Percentiles rank a stretch among this genome's conserved stretches.
These are phyloP conservation scores for Tragopan temminckii DNA, from an alignment of 2,797 vertebrate species.

Conservation along the genomic window DNA sequence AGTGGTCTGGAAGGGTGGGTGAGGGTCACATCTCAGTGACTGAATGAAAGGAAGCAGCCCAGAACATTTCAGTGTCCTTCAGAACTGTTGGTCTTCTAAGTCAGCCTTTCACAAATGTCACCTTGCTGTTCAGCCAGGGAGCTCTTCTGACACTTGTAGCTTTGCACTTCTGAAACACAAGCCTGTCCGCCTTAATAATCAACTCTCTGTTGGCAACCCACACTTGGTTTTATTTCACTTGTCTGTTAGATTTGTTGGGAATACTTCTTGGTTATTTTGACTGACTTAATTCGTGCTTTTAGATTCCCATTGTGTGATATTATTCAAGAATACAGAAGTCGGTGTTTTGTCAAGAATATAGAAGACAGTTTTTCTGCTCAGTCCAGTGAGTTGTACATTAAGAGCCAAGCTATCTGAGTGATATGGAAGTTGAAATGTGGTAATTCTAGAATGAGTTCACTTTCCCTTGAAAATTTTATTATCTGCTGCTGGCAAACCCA, in stretches of 20 bases:
- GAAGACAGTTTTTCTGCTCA: background rate
- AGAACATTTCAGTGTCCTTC: background rate
- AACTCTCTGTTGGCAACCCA: background rate
- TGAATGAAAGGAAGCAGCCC: slow-evolving; percentile 13
- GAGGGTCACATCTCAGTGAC: slow-evolving; percentile 28
- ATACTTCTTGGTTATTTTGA: slow-evolving; percentile 38
- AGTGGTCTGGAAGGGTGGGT: slow-evolving; percentile 50
- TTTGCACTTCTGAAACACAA: slow-evolving; percentile 35
- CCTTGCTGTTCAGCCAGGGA: background rate
- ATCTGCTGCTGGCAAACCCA: background rate
- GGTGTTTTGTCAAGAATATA: background rate
- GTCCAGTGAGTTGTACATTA: background rate
- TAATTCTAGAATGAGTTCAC: background rate
- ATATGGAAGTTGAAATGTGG: background rate
- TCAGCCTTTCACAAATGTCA: background rate
- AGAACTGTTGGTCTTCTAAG: slow-evolving; percentile 20
- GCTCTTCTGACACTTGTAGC: slow-evolving; percentile 33
- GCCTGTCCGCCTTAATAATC: slow-evolving; percentile 53
- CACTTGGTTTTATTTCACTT: slow-evolving; percentile 35
- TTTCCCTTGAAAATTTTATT: background rate
- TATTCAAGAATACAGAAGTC: background rate
- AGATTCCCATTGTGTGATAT: background rate
- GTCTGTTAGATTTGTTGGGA: slow-evolving; percentile 24
- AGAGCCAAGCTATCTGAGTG: background rate
- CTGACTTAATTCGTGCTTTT: slow-evolving; percentile 22